Evolutionary conservation across 2,797 vertebrate species (phyloP).

Genomic region (Eleutherodactylus coqui): DNA sequence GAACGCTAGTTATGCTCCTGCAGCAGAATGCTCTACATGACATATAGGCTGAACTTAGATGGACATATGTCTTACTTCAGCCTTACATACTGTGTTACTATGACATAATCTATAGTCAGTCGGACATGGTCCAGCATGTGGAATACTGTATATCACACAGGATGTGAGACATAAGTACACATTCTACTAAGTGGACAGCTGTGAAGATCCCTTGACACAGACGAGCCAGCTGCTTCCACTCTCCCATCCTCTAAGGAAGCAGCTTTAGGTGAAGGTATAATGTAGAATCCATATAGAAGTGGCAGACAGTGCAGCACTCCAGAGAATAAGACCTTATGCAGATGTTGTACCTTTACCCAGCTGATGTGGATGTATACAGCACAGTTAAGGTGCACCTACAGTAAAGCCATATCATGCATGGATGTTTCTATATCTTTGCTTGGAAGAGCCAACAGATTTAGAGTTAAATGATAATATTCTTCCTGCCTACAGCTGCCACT

Average conservation of each 20-base stretch:
- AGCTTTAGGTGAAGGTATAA: neutral
- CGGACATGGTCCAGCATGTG: slow-evolving; percentile 28
- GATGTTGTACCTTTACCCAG: too few relatives aligned
- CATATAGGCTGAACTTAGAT: too few relatives aligned
- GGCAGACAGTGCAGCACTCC: neutral
- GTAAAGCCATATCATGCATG: too few relatives aligned
- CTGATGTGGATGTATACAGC: neutral
- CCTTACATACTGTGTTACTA: too few relatives aligned
- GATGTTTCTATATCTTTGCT: too few relatives aligned
- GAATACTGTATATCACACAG: slow-evolving; percentile 25
- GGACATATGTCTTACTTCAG: too few relatives aligned
- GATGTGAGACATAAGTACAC: neutral
- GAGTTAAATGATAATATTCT: too few relatives aligned
- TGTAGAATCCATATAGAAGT: neutral
- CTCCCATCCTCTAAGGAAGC: neutral
- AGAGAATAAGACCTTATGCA: neutral
- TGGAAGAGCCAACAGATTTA: too few relatives aligned
- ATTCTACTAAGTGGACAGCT: slow-evolving; percentile 43
- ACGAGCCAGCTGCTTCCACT: neutral
- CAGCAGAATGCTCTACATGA: too few relatives aligned
- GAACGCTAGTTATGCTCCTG: too few relatives aligned
- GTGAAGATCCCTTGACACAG: slow-evolving; percentile 34
- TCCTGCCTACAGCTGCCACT: too few relatives aligned
- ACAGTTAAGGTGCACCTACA: neutral
- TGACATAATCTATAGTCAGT: neutral